A percentile compares a stretch with the other conserved stretches of the same genome.
Conservation (phyloP, 1,140 invertebrate genomes). For the Drosophila pectinifera region DNA sequence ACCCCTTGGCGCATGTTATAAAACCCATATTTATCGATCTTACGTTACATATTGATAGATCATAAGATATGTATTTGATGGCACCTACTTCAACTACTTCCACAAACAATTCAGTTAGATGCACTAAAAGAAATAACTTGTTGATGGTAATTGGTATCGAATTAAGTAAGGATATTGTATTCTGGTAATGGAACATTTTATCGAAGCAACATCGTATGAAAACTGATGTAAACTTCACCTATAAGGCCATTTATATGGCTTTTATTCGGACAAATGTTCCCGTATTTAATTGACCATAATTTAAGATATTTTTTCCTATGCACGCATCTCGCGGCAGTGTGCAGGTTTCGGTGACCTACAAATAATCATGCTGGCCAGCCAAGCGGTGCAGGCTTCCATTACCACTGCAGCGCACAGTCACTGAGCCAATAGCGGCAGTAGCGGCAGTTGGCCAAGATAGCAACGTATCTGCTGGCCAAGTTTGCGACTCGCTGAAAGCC, state of each 20-base stretch:
- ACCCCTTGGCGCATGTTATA: conserved; percentile 26
- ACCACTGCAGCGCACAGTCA: conserved; percentile 71
- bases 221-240: not conserved
- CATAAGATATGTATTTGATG: conserved; percentile 9
- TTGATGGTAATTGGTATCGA: not conserved
- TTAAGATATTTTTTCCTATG: conserved; percentile 5
- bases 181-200: not conserved
- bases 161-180: not conserved
- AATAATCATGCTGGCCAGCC: conserved; percentile 81
- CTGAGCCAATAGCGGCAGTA: conserved; percentile 41
- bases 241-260: not conserved
- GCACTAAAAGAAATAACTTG: not conserved
- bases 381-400: conserved; percentile 82
- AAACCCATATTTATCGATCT: conserved; percentile 38
- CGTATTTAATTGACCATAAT: not conserved
- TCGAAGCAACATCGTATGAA: not conserved
- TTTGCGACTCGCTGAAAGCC: conserved; percentile 59
- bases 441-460: conserved; percentile 50
- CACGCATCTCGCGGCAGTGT: conserved; percentile 15
- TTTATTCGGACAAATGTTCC: not conserved
- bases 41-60: conserved; percentile 17
- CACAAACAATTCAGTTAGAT: not conserved
- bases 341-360: conserved; percentile 76
- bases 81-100: conserved; percentile 10
- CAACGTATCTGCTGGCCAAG: conserved; percentile 57